These are phyloP conservation scores for Nomada fucata DNA, from an alignment of 2,888 invertebrate genomes.

Conservation along the genomic window DNA sequence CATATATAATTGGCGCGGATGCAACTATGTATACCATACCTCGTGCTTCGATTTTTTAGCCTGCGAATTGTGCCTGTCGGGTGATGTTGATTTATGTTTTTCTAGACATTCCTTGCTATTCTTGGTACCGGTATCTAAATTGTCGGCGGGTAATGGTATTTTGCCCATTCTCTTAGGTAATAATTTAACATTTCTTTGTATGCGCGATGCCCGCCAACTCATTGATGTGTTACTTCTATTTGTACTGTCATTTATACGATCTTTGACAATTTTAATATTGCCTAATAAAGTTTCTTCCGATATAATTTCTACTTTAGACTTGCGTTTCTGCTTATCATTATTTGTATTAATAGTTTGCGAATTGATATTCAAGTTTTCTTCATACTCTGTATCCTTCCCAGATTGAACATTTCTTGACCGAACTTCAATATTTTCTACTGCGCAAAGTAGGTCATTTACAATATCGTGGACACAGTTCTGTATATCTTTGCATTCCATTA, in stretches of 20 bases:
- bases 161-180: slow-evolving; percentile 79
- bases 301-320: slow-evolving; percentile 75
- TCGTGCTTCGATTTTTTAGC: slow-evolving; percentile 74
- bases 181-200: slow-evolving; percentile 81
- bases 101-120: not conserved
- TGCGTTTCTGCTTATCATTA: slow-evolving; percentile 53
- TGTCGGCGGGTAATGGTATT: slow-evolving; percentile 46
- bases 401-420: not conserved
- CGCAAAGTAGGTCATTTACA: slow-evolving; percentile 39
- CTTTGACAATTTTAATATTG: slow-evolving; percentile 75
- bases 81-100: slow-evolving; percentile 37
- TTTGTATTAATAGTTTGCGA: not conserved
- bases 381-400: slow-evolving; percentile 6
- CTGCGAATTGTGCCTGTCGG: not conserved
- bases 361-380: not conserved
- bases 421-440: slow-evolving; percentile 37
- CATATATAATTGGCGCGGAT: not conserved
- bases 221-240: slow-evolving; percentile 41
- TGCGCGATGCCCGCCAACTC: slow-evolving; percentile 78
- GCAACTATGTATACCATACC: slow-evolving; percentile 52
- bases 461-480: slow-evolving; percentile 35
- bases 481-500: slow-evolving; percentile 13
- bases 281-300: slow-evolving; percentile 79
- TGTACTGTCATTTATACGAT: slow-evolving; percentile 18
- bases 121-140: slow-evolving; percentile 43